phyloP scores from a whole-genome alignment of 1,140 invertebrate genomes.

The Zaprionus nigranus region DNA sequence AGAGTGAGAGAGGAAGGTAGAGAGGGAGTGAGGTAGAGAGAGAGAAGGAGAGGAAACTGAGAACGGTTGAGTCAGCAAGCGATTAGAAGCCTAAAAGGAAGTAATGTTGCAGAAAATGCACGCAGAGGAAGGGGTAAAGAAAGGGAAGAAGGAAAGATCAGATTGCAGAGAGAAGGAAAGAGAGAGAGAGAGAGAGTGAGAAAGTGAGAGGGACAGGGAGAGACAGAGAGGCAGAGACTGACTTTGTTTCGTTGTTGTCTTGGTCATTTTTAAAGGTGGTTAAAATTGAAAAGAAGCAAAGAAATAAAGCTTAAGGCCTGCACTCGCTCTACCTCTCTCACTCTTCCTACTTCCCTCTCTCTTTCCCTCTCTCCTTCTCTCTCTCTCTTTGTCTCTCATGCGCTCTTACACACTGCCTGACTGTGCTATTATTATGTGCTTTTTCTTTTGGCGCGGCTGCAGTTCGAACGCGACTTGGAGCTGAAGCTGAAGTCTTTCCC shows the following conservation, averaged over 20 bases:
- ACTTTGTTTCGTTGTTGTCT: slow-evolving; percentile 33
- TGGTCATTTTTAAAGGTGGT: slow-evolving; percentile 74
- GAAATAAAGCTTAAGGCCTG: slow-evolving; percentile 57
- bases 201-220: slow-evolving; percentile 12
- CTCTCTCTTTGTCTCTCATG: slow-evolving; percentile 4
- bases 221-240: slow-evolving; percentile 19
- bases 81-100: slow-evolving; percentile 84
- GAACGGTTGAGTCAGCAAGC: slow-evolving; percentile 72
- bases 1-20: slow-evolving; percentile 1
- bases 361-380: slow-evolving; percentile 6
- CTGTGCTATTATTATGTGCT: slow-evolving; percentile 54
- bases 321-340: slow-evolving; percentile 1
- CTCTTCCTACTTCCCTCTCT: not conserved
- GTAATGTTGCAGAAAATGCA: slow-evolving; percentile 84
- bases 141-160: not conserved
- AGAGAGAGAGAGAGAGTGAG: slow-evolving; percentile 5
- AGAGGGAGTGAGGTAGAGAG: not conserved
- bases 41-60: slow-evolving; percentile 9
- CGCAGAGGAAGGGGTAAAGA: slow-evolving; percentile 32
- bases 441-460: slow-evolving; percentile 49
- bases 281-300: slow-evolving; percentile 67
- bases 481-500: slow-evolving; percentile 6
- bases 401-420: slow-evolving; percentile 15
- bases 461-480: slow-evolving; percentile 21
- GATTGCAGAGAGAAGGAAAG: not conserved